phyloP scores from a whole-genome alignment of 2,888 invertebrate genomes.

The Pharmacophagus antenor region DNA sequence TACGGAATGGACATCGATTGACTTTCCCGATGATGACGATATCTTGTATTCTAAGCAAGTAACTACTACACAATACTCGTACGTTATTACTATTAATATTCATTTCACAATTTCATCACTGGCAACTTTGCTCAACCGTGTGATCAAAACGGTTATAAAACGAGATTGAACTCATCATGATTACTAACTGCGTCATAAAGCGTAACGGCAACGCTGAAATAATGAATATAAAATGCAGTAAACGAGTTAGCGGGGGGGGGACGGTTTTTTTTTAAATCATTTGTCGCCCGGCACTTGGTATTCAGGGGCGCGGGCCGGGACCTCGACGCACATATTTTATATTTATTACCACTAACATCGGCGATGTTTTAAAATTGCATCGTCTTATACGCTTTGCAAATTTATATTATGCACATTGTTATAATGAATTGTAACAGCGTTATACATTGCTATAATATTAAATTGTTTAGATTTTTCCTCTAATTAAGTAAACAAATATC shows the following conservation, averaged over 20 bases:
- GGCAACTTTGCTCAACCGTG: not conserved
- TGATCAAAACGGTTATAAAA: conserved; percentile 21
- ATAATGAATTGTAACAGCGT: not conserved
- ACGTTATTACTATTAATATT: not conserved
- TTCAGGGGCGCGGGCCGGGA: conserved; percentile 48
- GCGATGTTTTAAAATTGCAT: conserved; percentile 63
- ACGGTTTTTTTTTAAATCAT: conserved; percentile 57
- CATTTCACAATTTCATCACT: not conserved
- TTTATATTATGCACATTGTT: conserved; percentile 2
- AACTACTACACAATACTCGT: not conserved
- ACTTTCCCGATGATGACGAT: not conserved
- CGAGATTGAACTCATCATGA: conserved; percentile 41
- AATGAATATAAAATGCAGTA: conserved; percentile 64
- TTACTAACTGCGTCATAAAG: conserved; percentile 53
- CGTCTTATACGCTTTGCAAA: conserved; percentile 44
- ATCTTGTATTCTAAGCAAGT: not conserved
- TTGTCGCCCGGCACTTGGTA: conserved; percentile 62
- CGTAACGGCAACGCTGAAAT: conserved; percentile 43
- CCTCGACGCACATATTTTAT: conserved; percentile 68
- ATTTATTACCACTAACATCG: conserved; percentile 65
- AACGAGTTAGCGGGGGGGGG: conserved; percentile 44
- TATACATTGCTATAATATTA: too few species aligned
- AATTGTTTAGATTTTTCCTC: too few species aligned
- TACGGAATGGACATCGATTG: not conserved
- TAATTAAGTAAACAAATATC: too few species aligned